phyloP scores from a whole-genome alignment of 2,888 invertebrate genomes.

The Tipula vernalis region DNA sequence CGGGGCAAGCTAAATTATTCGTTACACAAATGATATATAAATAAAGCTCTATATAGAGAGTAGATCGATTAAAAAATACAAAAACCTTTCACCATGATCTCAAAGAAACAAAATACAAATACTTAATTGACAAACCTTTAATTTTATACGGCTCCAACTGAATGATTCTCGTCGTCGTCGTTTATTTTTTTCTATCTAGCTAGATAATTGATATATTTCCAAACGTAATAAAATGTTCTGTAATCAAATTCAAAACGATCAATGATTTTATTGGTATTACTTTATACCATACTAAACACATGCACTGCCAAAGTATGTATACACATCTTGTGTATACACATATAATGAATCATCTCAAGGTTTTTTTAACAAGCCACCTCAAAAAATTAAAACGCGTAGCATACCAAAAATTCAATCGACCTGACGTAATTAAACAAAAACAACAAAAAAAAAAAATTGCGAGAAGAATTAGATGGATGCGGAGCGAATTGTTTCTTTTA shows the following conservation, averaged over 20 bases:
- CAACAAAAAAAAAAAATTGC: background rate
- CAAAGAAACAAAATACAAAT: background rate
- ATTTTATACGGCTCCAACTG: background rate
- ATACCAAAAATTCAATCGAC: background rate
- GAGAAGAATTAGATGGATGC: background rate
- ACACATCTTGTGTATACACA: background rate
- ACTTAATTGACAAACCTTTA: background rate
- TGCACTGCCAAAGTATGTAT: background rate
- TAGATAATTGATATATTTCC: background rate
- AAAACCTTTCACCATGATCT: background rate
- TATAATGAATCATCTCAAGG: background rate
- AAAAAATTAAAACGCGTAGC: background rate
- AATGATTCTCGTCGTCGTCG: background rate
- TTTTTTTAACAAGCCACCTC: background rate
- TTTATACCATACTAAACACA: background rate
- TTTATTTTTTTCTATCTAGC: background rate
- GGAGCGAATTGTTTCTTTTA: background rate
- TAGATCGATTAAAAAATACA: background rate
- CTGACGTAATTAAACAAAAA: background rate
- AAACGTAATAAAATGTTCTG: background rate
- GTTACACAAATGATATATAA: background rate
- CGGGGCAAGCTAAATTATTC: too few species aligned
- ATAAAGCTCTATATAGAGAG: background rate
- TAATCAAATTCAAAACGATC: background rate
- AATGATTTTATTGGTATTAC: background rate